A percentile compares a stretch with the other conserved stretches of the same genome.
These are phyloP conservation scores for Cyanoramphus novaezelandiae DNA, from an alignment of 2,113 vertebrate species.

Conservation along the genomic window DNA sequence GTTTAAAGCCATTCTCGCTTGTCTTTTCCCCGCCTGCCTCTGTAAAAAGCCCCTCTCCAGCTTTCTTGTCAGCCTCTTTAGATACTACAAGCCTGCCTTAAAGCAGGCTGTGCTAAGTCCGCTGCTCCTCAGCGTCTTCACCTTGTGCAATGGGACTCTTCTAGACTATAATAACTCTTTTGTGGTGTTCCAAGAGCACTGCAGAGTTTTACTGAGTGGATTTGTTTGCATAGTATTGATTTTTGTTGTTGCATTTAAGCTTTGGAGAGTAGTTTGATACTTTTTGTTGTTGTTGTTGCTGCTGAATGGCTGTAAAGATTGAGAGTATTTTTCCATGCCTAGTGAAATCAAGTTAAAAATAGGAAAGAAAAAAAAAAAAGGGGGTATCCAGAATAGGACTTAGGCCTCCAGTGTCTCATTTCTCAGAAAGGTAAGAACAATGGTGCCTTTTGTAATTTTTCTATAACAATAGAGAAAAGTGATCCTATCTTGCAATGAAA, in stretches of 20 bases:
- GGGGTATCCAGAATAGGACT: background rate
- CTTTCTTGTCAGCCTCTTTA: background rate
- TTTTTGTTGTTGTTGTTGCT: background rate
- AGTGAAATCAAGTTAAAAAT: background rate
- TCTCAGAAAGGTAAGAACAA: background rate
- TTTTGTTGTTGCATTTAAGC: background rate
- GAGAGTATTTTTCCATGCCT: background rate
- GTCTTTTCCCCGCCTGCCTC: background rate
- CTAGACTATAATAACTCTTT: accelerated
- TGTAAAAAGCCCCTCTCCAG: background rate
- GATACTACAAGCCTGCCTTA: background rate
- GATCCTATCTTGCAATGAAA: background rate
- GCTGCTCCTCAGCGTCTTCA: background rate
- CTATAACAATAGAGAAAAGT: accelerated
- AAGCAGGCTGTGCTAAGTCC: background rate
- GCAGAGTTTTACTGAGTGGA: background rate
- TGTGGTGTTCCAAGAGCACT: background rate
- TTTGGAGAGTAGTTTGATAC: background rate
- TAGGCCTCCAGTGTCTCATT: background rate
- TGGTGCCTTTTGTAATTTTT: background rate
- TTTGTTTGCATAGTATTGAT: background rate
- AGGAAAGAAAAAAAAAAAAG: background rate
- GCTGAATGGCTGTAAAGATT: background rate
- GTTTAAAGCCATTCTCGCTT: too few relatives aligned
- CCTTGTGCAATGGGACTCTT: background rate